phyloP scores from a whole-genome alignment of 1,140 invertebrate species.

The Bactericera cockerelli region DNA sequence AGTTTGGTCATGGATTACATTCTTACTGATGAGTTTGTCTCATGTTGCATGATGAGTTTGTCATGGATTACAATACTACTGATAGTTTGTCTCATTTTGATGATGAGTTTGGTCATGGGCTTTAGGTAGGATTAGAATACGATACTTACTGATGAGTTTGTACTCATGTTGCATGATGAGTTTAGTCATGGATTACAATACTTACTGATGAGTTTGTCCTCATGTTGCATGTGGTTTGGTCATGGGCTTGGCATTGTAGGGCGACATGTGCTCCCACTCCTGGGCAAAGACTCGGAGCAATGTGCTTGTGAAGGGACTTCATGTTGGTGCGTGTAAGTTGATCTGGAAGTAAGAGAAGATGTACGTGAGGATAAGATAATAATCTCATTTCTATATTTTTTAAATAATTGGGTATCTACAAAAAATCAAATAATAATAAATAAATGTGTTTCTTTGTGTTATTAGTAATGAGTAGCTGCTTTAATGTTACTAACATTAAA shows the following conservation, averaged over 20 bases:
- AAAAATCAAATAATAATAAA: no score
- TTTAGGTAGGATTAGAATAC: slow-evolving; percentile 18
- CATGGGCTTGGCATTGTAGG: slow-evolving; percentile 17
- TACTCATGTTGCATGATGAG: neutral
- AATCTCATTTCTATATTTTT: neutral
- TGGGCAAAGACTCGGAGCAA: slow-evolving; percentile 21
- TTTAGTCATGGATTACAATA: slow-evolving; percentile 13
- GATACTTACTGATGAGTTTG: slow-evolving; percentile 1
- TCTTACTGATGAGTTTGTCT: no score
- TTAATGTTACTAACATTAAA: no score
- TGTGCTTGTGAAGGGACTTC: slow-evolving; percentile 22
- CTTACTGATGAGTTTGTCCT: slow-evolving; percentile 1
- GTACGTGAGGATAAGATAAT: neutral
- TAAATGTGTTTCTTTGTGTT: no score
- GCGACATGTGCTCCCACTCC: slow-evolving; percentile 19
- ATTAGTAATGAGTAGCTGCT: no score
- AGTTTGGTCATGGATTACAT: no score
- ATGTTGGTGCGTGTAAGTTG: slow-evolving; percentile 21
- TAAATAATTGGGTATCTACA: neutral
- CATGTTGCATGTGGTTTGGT: slow-evolving; percentile 9
- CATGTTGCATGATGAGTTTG: no score
- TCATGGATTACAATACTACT: no score
- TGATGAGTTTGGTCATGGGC: no score
- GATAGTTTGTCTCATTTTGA: neutral
- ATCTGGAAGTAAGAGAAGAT: no score